Conservation (phyloP, 2,888 invertebrate species). For the Stenodema calcarata region DNA sequence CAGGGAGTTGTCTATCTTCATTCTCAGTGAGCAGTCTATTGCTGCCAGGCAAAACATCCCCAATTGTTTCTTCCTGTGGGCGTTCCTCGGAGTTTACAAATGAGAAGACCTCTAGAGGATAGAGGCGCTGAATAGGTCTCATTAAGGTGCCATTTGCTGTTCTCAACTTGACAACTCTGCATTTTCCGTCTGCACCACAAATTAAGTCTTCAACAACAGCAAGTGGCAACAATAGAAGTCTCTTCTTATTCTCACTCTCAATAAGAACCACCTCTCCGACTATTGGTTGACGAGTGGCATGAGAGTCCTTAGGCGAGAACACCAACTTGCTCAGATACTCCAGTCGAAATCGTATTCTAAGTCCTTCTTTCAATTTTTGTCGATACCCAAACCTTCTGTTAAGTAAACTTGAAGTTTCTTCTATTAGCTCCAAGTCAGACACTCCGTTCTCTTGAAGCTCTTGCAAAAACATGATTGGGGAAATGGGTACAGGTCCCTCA, state of each 20-base stretch:
- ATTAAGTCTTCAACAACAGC: background rate
- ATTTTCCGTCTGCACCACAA: background rate
- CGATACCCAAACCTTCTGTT: background rate
- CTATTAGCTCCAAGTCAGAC: conserved; percentile 35
- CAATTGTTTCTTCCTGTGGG: no score
- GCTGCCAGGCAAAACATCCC: no score
- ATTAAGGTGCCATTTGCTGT: background rate
- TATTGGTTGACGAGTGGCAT: background rate
- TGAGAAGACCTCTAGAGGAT: background rate
- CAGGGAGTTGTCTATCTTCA: no score
- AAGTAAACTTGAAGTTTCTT: background rate
- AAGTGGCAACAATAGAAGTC: background rate
- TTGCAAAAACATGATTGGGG: conserved; percentile 58
- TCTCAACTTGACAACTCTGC: background rate
- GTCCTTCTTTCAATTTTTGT: background rate
- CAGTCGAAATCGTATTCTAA: conserved; percentile 14
- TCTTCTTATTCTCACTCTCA: background rate
- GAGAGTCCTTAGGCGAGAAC: background rate
- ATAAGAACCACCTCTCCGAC: background rate
- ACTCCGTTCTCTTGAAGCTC: conserved; percentile 14
- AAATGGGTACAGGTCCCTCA: conserved; percentile 56
- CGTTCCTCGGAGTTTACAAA: no score
- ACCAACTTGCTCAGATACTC: conserved; percentile 42
- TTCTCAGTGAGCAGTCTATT: no score
- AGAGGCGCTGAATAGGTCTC: background rate